phyloP scores from a whole-genome alignment of 1,140 invertebrate genomes.

The Drosophila neocordata region DNA sequence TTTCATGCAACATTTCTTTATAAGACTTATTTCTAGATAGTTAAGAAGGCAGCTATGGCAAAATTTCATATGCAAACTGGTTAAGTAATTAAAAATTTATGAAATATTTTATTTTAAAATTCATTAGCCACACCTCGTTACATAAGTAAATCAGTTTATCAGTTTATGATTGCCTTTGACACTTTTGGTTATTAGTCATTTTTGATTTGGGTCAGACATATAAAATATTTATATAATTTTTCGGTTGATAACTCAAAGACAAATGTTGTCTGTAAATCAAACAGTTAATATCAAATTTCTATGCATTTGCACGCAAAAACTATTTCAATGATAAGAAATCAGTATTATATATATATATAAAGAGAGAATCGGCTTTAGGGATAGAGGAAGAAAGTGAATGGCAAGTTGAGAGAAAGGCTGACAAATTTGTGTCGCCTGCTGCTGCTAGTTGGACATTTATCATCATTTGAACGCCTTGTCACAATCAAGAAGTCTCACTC shows the following conservation, averaged over 20 bases:
- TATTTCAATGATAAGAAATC: slow-evolving; percentile 34
- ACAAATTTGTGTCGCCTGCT: slow-evolving; percentile 63
- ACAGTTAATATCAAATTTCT: slow-evolving; percentile 56
- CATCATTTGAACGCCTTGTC: slow-evolving; percentile 48
- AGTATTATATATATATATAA: slow-evolving; percentile 32
- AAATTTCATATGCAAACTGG: too few relatives aligned
- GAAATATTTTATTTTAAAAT: too few relatives aligned
- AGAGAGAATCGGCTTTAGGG: not conserved
- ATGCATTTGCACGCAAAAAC: slow-evolving; percentile 57
- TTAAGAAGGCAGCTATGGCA: too few relatives aligned
- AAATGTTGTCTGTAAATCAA: slow-evolving; percentile 51
- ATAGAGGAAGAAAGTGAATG: not conserved
- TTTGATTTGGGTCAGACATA: slow-evolving; percentile 68
- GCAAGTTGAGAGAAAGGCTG: slow-evolving; percentile 11
- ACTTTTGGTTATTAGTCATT: slow-evolving; percentile 52
- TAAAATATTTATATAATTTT: slow-evolving; percentile 71
- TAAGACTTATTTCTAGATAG: too few relatives aligned
- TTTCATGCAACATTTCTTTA: too few relatives aligned
- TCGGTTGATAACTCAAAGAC: slow-evolving; percentile 46
- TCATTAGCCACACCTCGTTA: not conserved
- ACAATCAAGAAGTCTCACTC: slow-evolving; percentile 49
- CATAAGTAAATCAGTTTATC: not conserved
- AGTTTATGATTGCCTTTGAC: slow-evolving; percentile 39
- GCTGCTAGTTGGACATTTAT: slow-evolving; percentile 54
- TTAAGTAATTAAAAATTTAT: too few relatives aligned